phyloP scores from a whole-genome alignment of 2,888 invertebrate species.

The Vesta saturnalis region DNA sequence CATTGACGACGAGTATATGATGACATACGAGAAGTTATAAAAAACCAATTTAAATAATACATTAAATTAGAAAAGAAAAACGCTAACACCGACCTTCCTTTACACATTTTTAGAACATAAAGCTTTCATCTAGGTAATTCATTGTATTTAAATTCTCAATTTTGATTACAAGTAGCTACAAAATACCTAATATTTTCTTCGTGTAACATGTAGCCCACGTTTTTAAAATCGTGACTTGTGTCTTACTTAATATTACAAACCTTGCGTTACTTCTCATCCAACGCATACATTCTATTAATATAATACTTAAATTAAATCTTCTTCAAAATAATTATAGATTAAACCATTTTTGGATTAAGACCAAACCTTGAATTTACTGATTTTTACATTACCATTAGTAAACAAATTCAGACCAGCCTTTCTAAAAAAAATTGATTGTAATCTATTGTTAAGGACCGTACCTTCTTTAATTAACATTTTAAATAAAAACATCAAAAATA shows the following conservation, averaged over 20 bases:
- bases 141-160: constrained; percentile 3
- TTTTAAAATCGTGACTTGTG: constrained; percentile 23
- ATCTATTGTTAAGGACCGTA: background rate
- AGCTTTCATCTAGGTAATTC: background rate
- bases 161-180: constrained; percentile 7
- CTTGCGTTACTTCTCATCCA: constrained; percentile 5
- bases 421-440: constrained; percentile 1
- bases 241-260: constrained; percentile 20
- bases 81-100: background rate
- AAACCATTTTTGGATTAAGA: background rate
- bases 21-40: no score
- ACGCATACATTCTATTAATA: constrained; percentile 18
- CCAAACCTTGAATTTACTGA: background rate
- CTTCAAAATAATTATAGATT: constrained; percentile 1
- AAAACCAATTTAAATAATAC: background rate
- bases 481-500: background rate
- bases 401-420: background rate
- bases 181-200: constrained; percentile 11
- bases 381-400: background rate
- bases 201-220: constrained; percentile 21
- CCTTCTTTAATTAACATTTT: background rate
- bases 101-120: background rate
- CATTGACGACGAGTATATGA: no score
- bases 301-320: background rate
- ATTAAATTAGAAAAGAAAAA: background rate